Percentiles rank a stretch among this genome's conserved stretches.
These are phyloP conservation scores for Thryonomys swinderianus DNA, from an alignment of 2,113 vertebrate species.

Conservation along the genomic window DNA sequence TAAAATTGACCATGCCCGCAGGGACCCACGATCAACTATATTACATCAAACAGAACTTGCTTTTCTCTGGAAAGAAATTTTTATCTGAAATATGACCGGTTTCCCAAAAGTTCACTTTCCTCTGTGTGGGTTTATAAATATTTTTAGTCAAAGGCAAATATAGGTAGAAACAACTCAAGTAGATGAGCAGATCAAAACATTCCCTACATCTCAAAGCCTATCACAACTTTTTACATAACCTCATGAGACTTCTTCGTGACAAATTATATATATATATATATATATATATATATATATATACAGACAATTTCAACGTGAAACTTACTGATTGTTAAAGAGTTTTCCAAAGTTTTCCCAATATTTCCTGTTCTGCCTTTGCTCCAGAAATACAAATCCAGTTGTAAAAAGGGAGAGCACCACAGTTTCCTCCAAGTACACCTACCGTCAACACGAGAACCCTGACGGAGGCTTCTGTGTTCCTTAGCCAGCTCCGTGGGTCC, in stretches of 20 bases:
- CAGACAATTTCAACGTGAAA: not conserved
- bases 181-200: not conserved
- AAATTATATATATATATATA: not conserved
- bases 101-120: not conserved
- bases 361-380: not conserved
- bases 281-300: not conserved
- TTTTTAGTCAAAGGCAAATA: not conserved
- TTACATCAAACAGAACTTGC: not conserved
- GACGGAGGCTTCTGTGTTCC: not conserved
- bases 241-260: not conserved
- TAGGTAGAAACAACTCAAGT: not conserved
- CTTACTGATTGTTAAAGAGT: not conserved
- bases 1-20: not conserved
- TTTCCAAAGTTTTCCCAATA: not conserved
- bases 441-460: not conserved
- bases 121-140: not conserved
- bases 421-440: not conserved
- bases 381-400: not conserved
- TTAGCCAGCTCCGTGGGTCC: not conserved
- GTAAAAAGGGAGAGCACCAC: not conserved
- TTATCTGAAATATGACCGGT: not conserved
- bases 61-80: slow-evolving; percentile 23
- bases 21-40: not conserved
- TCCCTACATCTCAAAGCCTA: not conserved
- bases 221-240: not conserved